These are phyloP conservation scores for Hydrozoanthus tunicans DNA, from an alignment of 64 coral and sea anemone species.

Conservation along the genomic window DNA sequence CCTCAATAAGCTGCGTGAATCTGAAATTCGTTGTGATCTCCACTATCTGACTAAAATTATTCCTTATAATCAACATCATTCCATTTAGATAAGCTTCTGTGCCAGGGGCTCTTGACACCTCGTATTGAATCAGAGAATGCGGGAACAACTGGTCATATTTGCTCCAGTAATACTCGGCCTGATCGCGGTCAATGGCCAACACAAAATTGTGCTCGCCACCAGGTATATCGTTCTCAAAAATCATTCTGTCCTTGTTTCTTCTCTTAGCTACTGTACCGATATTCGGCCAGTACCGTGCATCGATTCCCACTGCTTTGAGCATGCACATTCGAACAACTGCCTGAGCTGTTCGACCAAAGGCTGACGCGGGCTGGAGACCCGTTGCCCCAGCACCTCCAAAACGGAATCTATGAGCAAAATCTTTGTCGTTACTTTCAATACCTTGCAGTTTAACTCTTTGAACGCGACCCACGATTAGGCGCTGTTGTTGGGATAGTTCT, in stretches of 20 bases:
- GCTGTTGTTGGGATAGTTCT: background rate
- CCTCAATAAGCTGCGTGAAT: background rate
- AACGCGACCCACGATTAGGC: background rate
- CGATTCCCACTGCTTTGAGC: background rate
- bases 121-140: background rate
- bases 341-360: background rate
- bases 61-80: background rate
- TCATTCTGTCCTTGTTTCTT: background rate
- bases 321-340: background rate
- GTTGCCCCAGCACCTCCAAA: background rate
- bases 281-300: background rate
- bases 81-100: background rate
- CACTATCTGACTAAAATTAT: background rate
- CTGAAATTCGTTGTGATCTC: background rate
- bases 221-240: too few relatives aligned
- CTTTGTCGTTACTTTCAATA: background rate
- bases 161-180: background rate
- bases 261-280: background rate
- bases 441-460: background rate
- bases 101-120: background rate
- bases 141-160: background rate
- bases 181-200: background rate
- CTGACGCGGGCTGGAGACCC: background rate
- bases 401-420: background rate
- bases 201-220: background rate